Base-by-base conservation (phyloP, 1,140 invertebrate species). In the Doryteuthis pealeii region DNA sequence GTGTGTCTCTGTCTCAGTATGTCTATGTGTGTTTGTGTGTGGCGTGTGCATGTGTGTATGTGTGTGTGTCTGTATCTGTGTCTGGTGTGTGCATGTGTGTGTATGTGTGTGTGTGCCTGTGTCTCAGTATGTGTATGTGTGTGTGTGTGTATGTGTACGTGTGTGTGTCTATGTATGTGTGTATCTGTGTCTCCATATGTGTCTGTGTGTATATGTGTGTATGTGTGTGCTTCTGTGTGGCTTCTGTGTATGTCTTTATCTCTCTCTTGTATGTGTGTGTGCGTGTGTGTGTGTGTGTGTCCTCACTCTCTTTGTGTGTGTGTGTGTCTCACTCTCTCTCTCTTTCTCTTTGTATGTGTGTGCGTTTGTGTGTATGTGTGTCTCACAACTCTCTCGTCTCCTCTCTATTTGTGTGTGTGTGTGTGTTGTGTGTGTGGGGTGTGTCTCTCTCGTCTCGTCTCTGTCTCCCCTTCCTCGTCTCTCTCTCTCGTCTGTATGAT, bases 91-190 rank as follows among this genome's bases (percentile, higher is more conserved):
- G 45, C 45, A 49, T 49, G 45, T 22, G 10, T 22, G 22, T 49
- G 22, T 49, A 49, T 22, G 22, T 49, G 45, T 22, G 22, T 22
- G 22, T 49, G n/a, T n/a, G n/a, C n/a, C n/a, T n/a, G 45, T 49
- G 45, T 22, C 22, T 12, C n/a, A n/a, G 22, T 49, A 22, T 49
- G 45, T 49, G 22, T 49, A 49, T 49, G 45, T 49, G 22, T 22
- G 22, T 22, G 32, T 76, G 67, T 58, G 49, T 32, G 71, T 67
- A 30, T 43, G 71, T 31, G 71, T 54, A 43, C 40, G 66, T 73
- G 75, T 62, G 68, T 72, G 67, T 74, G 30, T 26, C 22, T 54
- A 43, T 74, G 67, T 45, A 65, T 72, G 70, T 76, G 70, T 76
- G 71, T 28, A 28, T 72, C 58, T 54, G 26, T 73, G 74, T 58